Evolutionary conservation across 2,797 vertebrate genomes (phyloP), one percentile per base, ranked within the genome.

Genomic region (Chloroceryle amazona): DNA sequence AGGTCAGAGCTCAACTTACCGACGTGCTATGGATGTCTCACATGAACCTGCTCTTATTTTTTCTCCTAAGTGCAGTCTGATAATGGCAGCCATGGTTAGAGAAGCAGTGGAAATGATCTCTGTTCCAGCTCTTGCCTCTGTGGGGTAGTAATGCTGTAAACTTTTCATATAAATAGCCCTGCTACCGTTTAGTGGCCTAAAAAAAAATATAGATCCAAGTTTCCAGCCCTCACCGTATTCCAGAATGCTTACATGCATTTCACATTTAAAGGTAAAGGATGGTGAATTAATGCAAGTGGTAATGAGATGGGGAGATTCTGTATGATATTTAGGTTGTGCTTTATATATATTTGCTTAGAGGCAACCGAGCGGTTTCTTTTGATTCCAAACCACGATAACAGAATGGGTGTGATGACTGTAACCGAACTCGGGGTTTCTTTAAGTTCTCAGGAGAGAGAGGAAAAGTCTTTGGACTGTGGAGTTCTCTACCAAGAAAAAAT

Each of bases 351-450:
- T 76, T 87, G 29, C 14, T 9, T 49, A 23, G 6, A 25, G 52
- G 25, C 81, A 92, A 8, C 29, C 0, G 60, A 70, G 63, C 29
- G 83, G 33, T 78, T 71, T 46, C 35, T 72, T 88, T 63, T 71
- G 54, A 65, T 75, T 85, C 88, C 94, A 90, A 75, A 90, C 75
- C 84, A 86, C 89, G 89, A 6, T 4, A 74, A 26, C 33, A 81
- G 80, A 63, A 39, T 42, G 28, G 78, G 42, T 29, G 26, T n/a
- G 87, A 25, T 39, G 33, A 10, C 75, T 87, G 46, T 37, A 74
- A 68, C 79, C 79, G 68, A 81, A 35, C 12, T 7, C 3, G 0
- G 33, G 71, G 10, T 28, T 71, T 88, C 17, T 62, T 87, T 14
- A 42, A 49, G 41, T 11, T 80, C 51, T 46, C 39, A 20, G 60